phyloP scores from a whole-genome alignment of 2,113 vertebrate species.

The Laticauda colubrina region DNA sequence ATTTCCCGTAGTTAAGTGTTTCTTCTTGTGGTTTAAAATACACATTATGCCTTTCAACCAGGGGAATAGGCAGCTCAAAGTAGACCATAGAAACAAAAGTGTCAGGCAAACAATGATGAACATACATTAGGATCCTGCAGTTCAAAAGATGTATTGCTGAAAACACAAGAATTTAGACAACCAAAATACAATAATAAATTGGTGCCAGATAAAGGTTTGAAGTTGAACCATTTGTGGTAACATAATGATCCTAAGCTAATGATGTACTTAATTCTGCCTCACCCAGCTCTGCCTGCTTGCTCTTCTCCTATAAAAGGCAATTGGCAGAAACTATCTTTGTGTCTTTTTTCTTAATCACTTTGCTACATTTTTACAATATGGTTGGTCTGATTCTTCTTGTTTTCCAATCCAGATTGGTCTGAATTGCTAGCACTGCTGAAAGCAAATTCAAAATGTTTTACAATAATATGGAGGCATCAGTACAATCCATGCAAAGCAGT shows the following conservation, averaged over 20 bases:
- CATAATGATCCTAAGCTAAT: no score
- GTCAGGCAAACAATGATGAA: background rate
- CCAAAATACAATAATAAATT: no score
- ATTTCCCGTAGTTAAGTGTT: background rate
- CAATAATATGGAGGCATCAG: background rate
- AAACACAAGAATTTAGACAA: no score
- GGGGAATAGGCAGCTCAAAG: background rate
- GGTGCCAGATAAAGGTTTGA: no score
- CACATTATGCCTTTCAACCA: background rate
- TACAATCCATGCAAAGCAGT: background rate
- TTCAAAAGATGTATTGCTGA: no score
- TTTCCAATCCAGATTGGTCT: background rate
- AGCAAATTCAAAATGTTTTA: background rate
- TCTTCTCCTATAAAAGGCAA: background rate
- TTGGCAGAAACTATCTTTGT: background rate
- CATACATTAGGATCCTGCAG: no score
- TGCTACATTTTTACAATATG: background rate
- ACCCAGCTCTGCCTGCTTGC: no score
- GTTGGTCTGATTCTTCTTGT: background rate
- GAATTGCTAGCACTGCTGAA: background rate
- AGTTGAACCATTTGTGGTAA: no score
- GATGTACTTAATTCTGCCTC: no score
- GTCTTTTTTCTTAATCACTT: background rate
- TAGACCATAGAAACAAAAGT: background rate
- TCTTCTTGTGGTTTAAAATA: background rate